Percentiles rank a stretch among this genome's conserved stretches.
Conservation (phyloP, 2,113 vertebrate genomes). For the Malaclemys terrapin region DNA sequence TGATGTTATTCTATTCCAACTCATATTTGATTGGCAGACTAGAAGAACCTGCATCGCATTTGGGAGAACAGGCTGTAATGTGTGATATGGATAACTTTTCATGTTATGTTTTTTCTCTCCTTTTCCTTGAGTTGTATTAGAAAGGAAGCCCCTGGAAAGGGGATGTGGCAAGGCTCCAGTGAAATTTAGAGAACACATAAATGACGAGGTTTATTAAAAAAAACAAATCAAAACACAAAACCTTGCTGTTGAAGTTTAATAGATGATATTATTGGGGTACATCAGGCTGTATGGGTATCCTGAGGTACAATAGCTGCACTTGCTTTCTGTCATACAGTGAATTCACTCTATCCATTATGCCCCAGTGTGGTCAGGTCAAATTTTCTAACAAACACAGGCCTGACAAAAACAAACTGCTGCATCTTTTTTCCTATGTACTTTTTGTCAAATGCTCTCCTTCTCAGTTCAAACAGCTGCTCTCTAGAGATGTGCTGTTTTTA, state of each 20-base stretch:
- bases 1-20: not conserved
- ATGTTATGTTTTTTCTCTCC: not conserved
- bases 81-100: not conserved
- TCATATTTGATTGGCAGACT: not conserved
- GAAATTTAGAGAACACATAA: not conserved
- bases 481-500: too few species aligned
- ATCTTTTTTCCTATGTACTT: too few species aligned
- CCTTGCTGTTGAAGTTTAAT: not conserved
- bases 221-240: not conserved
- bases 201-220: not conserved
- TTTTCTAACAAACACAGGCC: too few species aligned
- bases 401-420: too few species aligned
- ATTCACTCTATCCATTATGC: too few species aligned
- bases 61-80: not conserved
- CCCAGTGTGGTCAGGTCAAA: too few species aligned
- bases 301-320: too few species aligned
- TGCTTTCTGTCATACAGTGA: too few species aligned
- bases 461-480: too few species aligned
- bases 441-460: too few species aligned
- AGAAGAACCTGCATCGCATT: conserved; percentile 5
- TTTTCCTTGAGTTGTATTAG: not conserved
- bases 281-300: not conserved
- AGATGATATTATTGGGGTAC: fast-evolving
- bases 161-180: not conserved
- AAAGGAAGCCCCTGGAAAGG: not conserved